Evolutionary conservation across 2,113 vertebrate species (phyloP).

Genomic region (Camelus dromedarius): DNA sequence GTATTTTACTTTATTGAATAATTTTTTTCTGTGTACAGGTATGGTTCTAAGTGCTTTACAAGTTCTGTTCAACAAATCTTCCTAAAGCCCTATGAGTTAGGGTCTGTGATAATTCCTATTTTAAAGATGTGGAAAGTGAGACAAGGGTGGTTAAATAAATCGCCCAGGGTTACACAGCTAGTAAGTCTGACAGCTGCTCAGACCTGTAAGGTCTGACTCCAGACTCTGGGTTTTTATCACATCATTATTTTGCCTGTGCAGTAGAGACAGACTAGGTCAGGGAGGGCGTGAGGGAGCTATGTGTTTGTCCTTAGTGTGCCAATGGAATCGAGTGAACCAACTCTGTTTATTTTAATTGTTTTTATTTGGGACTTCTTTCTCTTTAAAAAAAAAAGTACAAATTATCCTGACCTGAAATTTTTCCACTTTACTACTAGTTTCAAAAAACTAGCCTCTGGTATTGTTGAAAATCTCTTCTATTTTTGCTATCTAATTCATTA

Average conservation of each 20-base stretch:
- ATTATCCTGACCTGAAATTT: neutral
- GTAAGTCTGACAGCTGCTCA: neutral
- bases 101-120: neutral
- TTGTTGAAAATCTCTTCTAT: neutral
- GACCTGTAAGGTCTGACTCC: too few relatives aligned
- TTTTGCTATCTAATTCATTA: neutral
- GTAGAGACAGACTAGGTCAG: fast-evolving
- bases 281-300: too few relatives aligned
- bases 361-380: neutral
- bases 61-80: neutral
- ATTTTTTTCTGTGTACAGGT: too few relatives aligned
- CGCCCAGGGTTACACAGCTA: neutral
- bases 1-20: neutral
- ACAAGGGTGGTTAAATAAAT: neutral
- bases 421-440: neutral
- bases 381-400: neutral
- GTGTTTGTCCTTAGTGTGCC: neutral
- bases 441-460: neutral
- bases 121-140: neutral
- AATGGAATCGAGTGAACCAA: neutral
- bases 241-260: neutral
- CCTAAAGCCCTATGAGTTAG: neutral
- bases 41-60: neutral
- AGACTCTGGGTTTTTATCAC: neutral
- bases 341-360: neutral